These are phyloP conservation scores for Operophtera brumata DNA, from an alignment of 2,888 invertebrate species.

Conservation along the genomic window DNA sequence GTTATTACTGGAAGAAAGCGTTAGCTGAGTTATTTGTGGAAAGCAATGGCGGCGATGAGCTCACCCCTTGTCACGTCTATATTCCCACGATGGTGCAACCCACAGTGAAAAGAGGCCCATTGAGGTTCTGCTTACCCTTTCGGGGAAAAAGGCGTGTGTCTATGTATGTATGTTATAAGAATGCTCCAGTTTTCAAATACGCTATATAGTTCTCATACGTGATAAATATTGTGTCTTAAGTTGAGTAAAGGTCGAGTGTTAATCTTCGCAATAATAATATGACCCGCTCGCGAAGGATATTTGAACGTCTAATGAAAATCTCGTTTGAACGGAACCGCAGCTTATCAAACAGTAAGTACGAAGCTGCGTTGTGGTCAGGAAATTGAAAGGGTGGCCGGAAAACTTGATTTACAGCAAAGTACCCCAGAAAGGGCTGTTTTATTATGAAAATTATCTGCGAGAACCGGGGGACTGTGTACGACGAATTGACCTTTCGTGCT, in stretches of 20 bases:
- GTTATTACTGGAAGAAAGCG: too few species aligned
- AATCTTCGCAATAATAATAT: slow-evolving; percentile 51
- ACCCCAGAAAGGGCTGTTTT: slow-evolving; percentile 71
- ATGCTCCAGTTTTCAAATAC: too few species aligned
- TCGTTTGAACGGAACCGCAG: slow-evolving; percentile 53
- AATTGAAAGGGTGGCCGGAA: slow-evolving; percentile 71
- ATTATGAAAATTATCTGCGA: slow-evolving; percentile 71
- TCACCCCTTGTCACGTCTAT: too few species aligned
- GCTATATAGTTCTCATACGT: too few species aligned
- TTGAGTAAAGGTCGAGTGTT: slow-evolving; percentile 33
- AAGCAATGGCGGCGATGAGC: too few species aligned
- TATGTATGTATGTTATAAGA: too few species aligned
- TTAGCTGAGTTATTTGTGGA: too few species aligned
- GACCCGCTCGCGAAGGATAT: slow-evolving; percentile 46
- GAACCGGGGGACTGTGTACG: slow-evolving; percentile 44
- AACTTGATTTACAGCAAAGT: slow-evolving; percentile 73
- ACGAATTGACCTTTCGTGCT: slow-evolving; percentile 33
- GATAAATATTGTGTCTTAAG: slow-evolving; percentile 5
- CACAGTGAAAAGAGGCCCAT: too few species aligned
- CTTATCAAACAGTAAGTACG: slow-evolving; percentile 15
- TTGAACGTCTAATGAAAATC: slow-evolving; percentile 64
- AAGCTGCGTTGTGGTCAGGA: slow-evolving; percentile 67
- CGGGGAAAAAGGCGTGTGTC: too few species aligned
- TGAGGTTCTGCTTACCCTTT: too few species aligned
- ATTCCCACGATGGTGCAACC: too few species aligned